Evolutionary conservation across 2,113 vertebrate species (phyloP).

Genomic region (Mobula hypostoma): DNA sequence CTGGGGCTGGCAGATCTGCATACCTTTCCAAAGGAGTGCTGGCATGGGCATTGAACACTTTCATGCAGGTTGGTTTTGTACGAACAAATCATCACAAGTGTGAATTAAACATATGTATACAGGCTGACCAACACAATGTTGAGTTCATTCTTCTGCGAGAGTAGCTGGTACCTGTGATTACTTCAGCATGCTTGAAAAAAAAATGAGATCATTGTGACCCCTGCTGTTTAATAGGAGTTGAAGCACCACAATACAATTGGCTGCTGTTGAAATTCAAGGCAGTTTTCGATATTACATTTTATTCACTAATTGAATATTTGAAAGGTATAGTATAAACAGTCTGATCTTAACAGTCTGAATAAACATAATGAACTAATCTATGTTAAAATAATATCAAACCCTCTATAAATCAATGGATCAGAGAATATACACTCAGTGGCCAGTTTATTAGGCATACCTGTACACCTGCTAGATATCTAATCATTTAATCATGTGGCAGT

Average conservation of each 20-base stretch:
- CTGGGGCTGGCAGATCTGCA: neutral
- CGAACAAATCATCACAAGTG: neutral
- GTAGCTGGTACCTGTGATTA: neutral
- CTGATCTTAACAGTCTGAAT: neutral
- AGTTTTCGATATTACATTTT: neutral
- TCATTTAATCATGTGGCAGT: too few species aligned
- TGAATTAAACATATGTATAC: neutral
- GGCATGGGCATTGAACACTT: neutral
- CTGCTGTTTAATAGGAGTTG: neutral
- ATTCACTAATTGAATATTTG: neutral
- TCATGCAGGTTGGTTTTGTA: neutral
- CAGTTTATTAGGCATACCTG: too few species aligned
- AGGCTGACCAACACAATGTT: too few species aligned
- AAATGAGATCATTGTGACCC: constrained; percentile 13
- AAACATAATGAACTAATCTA: neutral
- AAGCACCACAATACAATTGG: neutral
- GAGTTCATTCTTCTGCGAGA: neutral
- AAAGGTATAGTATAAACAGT: neutral
- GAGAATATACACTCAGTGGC: neutral
- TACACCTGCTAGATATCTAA: too few species aligned
- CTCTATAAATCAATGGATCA: neutral
- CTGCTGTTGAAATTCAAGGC: neutral
- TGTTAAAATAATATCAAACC: neutral
- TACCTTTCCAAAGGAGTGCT: neutral
- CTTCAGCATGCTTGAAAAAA: neutral